phyloP scores from a whole-genome alignment of 35 echinoderm and acorn worm genomes.

The Strongylocentrotus purpuratus region DNA sequence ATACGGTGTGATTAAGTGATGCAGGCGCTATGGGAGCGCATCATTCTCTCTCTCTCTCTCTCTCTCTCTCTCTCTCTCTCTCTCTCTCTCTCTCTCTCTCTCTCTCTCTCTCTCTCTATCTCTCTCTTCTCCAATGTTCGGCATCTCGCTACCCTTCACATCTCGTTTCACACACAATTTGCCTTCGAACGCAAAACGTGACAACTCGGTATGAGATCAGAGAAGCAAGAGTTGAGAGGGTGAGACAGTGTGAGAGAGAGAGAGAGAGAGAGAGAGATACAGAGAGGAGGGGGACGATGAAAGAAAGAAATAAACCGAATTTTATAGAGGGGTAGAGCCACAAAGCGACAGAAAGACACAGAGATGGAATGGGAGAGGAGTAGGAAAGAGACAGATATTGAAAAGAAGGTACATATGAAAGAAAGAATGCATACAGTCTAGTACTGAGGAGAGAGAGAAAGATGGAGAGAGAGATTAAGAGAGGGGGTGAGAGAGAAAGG shows the following conservation, averaged over 20 bases:
- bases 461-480: not conserved
- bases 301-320: too few species aligned
- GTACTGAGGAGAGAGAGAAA: not conserved
- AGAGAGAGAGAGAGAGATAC: too few species aligned
- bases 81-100: not conserved
- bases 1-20: slow-evolving; percentile 29
- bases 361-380: too few species aligned
- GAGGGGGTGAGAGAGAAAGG: not conserved
- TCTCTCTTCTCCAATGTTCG: not conserved
- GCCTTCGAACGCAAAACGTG: not conserved
- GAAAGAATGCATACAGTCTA: too few species aligned
- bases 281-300: not conserved
- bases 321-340: too few species aligned
- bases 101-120: not conserved
- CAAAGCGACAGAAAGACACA: too few species aligned
- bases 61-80: not conserved
- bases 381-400: too few species aligned
- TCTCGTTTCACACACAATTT: slow-evolving; percentile 17
- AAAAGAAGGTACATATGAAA: too few species aligned
- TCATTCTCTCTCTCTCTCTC: too few species aligned
- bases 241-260: too few species aligned
- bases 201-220: slow-evolving; percentile 9
- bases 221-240: not conserved
- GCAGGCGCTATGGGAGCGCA: not conserved
- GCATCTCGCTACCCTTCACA: not conserved